Percentiles rank a stretch among this genome's conserved stretches.
Conservation (phyloP, 1,140 invertebrate species). For the Heliconius congener region DNA sequence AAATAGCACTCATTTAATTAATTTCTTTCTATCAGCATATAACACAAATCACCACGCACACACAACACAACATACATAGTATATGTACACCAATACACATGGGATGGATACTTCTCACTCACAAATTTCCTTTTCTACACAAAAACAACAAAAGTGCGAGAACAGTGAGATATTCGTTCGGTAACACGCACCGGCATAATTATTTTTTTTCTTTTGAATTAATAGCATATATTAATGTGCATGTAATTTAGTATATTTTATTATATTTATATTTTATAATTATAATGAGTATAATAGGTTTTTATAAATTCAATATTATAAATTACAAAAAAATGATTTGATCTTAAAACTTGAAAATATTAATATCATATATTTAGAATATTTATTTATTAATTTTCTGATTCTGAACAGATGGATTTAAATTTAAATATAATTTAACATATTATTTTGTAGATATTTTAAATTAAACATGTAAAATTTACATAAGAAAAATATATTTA, state of each 20-base stretch:
- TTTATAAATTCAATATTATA: too few relatives aligned
- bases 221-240: not conserved
- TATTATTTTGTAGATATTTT: too few relatives aligned
- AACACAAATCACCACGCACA: slow-evolving; percentile 82
- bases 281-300: not conserved
- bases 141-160: slow-evolving; percentile 66
- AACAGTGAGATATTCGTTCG: slow-evolving; percentile 58
- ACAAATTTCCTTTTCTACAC: slow-evolving; percentile 68
- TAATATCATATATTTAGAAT: too few relatives aligned
- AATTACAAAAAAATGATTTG: too few relatives aligned
- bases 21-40: slow-evolving; percentile 78
- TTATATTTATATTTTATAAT: not conserved
- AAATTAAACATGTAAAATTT: too few relatives aligned
- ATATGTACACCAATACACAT: slow-evolving; percentile 72
- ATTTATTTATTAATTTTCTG: too few relatives aligned
- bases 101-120: slow-evolving; percentile 59
- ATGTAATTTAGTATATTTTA: not conserved
- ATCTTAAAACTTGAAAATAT: too few relatives aligned
- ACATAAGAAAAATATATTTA: too few relatives aligned
- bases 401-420: too few relatives aligned
- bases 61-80: slow-evolving; percentile 80
- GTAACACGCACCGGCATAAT: slow-evolving; percentile 42
- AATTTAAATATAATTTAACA: too few relatives aligned
- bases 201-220: not conserved
- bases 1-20: slow-evolving; percentile 75